A percentile compares a stretch with the other conserved stretches of the same genome.
Conservation (phyloP, 2,888 invertebrate genomes). For the Mythimna albipuncta region DNA sequence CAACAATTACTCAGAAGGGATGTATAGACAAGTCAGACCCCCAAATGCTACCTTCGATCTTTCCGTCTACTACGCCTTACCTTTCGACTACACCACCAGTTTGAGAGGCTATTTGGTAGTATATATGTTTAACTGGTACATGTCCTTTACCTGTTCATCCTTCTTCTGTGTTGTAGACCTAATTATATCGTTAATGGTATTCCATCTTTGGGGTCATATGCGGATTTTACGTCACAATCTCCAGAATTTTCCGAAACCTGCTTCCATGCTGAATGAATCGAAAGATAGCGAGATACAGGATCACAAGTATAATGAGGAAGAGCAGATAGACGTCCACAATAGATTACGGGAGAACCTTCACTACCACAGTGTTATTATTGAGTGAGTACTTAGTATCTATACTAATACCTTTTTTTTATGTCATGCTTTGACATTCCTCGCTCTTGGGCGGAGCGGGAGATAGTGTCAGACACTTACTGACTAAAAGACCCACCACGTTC, state of each 20-base stretch:
- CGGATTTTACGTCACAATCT: conserved; percentile 36
- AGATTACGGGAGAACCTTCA: conserved; percentile 22
- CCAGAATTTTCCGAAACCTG: conserved; percentile 38
- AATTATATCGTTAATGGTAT: conserved; percentile 27
- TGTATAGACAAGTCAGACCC: conserved; percentile 14
- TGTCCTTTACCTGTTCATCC: background rate
- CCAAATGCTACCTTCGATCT: conserved; percentile 40
- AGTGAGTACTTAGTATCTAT: conserved; percentile 31
- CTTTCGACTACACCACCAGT: conserved; percentile 35
- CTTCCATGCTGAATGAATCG: background rate
- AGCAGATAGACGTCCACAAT: conserved; percentile 12
- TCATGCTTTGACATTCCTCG: no score
- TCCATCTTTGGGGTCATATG: conserved; percentile 51
- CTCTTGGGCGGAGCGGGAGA: no score
- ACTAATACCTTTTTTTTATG: no score
- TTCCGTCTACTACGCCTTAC: conserved; percentile 24
- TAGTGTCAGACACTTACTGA: no score
- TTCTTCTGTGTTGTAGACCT: conserved; percentile 30
- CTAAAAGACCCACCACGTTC: no score
- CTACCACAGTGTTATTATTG: conserved; percentile 39
- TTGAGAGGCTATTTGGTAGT: conserved; percentile 11
- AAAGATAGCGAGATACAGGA: background rate
- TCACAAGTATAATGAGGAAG: conserved; percentile 35
- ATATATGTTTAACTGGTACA: conserved; percentile 7
- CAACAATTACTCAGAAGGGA: conserved; percentile 20